Evolutionary conservation across 2,797 vertebrate species (phyloP), one percentile per base, ranked within the genome.

Genomic region (Epinephelus coioides): DNA sequence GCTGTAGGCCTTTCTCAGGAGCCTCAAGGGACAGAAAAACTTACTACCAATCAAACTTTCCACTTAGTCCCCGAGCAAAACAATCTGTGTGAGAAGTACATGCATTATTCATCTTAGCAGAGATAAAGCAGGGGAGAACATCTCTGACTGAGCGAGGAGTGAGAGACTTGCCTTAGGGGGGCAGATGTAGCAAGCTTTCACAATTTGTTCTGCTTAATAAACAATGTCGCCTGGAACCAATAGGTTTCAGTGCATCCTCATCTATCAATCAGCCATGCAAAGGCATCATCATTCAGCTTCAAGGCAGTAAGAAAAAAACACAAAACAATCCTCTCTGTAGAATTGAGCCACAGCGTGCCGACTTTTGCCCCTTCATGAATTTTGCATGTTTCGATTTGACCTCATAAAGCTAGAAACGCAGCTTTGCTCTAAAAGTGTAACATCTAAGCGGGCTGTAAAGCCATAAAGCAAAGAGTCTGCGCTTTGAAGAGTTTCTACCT

Each of bases 201-300:
- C 85, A 84, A 91, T 92, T 92, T 93, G 90, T 92, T 91, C 84
- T 91, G 83, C 83, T 91, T 90, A 88, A 92, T 91, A 90, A 89
- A 92, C 90, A 90, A 86, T 76, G 84, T 78, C 40, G 75, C 75
- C 79, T 69, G 62, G 54, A 91, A 84, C 78, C 83, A 84, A 77
- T 77, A 87, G 73, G 79, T 82, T 87, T 77, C 62, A 38, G 65
- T 49, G 73, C 51, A 56, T 74, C 71, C 67, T 73, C 69, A 78
- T 90, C 81, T 72, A 86, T 89, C 85, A 84, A 79, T 88, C 79
- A 82, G 56, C 79, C 67, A 46, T 27, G 83, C 38, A 78, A 67
- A 79, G 46, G 74, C 61, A n/a, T 60, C 55, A 59, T 68, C 60
- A 65, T 66, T 86, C 56, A 56, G 56, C 51, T 66, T 71, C 21